phyloP scores from a whole-genome alignment of 1,140 invertebrate genomes.

The Danaus melanippus region DNA sequence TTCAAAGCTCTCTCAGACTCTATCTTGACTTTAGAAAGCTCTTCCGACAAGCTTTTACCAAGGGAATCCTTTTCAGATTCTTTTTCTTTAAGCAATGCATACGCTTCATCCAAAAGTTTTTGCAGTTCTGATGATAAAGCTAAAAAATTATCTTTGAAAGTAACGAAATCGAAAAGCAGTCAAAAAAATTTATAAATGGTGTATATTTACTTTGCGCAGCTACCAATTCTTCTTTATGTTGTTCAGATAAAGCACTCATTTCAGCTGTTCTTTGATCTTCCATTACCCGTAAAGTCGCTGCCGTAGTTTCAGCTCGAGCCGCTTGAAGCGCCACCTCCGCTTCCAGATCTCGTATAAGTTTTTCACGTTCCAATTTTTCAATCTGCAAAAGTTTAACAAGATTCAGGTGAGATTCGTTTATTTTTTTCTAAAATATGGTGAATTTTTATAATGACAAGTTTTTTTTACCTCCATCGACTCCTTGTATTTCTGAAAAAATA shows the following conservation, averaged over 20 bases:
- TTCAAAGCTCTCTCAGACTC: conserved; percentile 64
- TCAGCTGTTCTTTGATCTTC: conserved; percentile 57
- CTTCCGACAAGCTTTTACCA: conserved; percentile 67
- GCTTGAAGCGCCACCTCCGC: conserved; percentile 59
- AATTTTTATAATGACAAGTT: not conserved
- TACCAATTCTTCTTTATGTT: conserved; percentile 62
- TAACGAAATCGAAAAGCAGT: conserved; percentile 8
- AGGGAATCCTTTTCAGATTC: conserved; percentile 67
- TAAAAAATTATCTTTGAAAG: conserved; percentile 33
- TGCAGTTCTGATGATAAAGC: conserved; percentile 66
- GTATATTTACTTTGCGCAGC: conserved; percentile 53
- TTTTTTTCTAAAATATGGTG: conserved; percentile 10
- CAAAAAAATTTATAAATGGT: conserved; percentile 3
- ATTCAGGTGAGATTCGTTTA: no score
- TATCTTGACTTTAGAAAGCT: conserved; percentile 51
- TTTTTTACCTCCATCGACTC: conserved; percentile 79
- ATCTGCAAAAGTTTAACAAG: no score
- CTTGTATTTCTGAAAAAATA: conserved; percentile 67
- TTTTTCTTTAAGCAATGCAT: conserved; percentile 66
- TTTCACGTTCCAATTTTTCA: conserved; percentile 49
- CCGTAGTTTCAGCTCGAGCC: conserved; percentile 66
- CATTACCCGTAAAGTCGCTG: conserved; percentile 52
- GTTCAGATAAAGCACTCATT: conserved; percentile 40
- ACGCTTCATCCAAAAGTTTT: conserved; percentile 67
- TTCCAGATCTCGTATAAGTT: conserved; percentile 60